Conservation (phyloP, 2,888 invertebrate genomes). For the Zygaena filipendulae region DNA sequence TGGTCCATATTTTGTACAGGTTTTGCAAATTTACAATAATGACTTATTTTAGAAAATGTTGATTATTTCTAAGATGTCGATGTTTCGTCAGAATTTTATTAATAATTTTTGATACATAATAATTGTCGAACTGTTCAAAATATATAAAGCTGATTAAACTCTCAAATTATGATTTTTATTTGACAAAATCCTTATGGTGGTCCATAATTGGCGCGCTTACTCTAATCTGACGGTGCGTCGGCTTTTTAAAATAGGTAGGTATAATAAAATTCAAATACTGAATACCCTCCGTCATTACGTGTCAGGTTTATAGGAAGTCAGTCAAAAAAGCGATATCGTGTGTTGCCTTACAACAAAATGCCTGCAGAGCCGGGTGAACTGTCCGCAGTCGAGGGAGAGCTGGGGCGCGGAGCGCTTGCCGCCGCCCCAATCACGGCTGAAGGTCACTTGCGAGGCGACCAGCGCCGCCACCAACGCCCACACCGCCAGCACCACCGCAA, state of each 20-base stretch:
- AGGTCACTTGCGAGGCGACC: constrained; percentile 56
- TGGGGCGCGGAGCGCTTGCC: constrained; percentile 44
- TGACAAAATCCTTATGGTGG: no score
- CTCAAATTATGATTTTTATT: constrained; percentile 4
- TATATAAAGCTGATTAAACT: constrained; percentile 12
- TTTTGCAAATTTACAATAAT: no score
- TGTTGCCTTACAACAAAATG: constrained; percentile 56
- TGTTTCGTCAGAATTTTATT: no score
- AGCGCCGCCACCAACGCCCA: constrained; percentile 35
- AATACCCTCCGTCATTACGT: no score
- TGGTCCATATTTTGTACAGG: no score
- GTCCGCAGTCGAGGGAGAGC: constrained; percentile 41
- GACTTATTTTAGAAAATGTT: constrained; percentile 13
- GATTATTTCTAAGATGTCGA: constrained; percentile 14
- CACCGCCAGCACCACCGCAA: constrained; percentile 27
- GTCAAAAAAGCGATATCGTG: no score
- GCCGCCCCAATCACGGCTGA: constrained; percentile 60
- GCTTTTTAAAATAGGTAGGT: no score
- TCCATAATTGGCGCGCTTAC: no score
- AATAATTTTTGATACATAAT: constrained; percentile 9
- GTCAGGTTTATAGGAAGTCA: no score
- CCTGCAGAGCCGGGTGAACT: constrained; percentile 48
- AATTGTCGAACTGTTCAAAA: constrained; percentile 11
- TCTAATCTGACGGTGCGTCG: no score
- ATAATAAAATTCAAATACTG: no score